Conservation (phyloP, 2,113 vertebrate species). For the Bos javanicus region DNA sequence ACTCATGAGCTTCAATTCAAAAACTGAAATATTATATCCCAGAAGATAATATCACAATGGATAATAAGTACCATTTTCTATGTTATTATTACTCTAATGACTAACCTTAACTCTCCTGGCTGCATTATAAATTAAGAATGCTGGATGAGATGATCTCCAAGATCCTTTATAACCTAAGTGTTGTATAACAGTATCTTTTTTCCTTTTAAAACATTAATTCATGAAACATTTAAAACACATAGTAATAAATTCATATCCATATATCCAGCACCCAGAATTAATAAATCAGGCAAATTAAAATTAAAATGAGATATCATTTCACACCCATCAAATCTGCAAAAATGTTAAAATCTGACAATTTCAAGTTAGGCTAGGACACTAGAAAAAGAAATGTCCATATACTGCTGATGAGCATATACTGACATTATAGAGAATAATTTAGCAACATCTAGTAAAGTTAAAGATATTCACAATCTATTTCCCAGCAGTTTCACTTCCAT, state of each 20-base stretch:
- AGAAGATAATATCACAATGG: not conserved
- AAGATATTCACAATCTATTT: not conserved
- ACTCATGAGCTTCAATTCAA: not conserved
- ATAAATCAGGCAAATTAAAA: not conserved
- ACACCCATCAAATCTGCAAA: not conserved
- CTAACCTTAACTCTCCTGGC: not conserved
- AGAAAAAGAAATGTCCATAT: not conserved
- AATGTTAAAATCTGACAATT: not conserved
- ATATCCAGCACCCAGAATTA: not conserved
- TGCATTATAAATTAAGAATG: not conserved
- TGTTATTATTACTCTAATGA: not conserved
- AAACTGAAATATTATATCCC: not conserved
- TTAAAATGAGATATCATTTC: not conserved
- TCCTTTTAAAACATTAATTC: not conserved
- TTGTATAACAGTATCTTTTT: not conserved
- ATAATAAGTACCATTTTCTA: not conserved
- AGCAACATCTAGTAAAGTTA: not conserved
- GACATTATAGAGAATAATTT: not conserved
- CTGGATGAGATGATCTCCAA: not conserved
- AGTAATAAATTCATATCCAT: not conserved
- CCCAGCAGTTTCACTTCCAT: not conserved
- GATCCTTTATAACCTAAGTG: not conserved
- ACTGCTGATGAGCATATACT: not conserved
- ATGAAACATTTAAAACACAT: not conserved
- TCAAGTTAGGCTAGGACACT: not conserved